Evolutionary conservation across 2,797 vertebrate genomes (phyloP), one percentile per base, ranked within the genome.

Genomic region (Alcedo atthis): DNA sequence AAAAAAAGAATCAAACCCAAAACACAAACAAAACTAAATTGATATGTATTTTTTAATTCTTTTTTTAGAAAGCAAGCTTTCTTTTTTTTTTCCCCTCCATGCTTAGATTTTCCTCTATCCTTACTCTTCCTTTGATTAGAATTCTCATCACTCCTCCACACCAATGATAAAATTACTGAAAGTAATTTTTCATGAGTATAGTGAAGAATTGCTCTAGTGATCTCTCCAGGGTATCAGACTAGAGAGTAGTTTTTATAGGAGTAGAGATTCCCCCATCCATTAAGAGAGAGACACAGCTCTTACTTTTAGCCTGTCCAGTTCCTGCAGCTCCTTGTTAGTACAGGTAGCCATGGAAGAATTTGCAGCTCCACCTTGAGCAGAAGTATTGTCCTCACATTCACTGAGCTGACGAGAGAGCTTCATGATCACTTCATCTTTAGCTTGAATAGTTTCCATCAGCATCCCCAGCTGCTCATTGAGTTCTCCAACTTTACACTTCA

Each of bases 371-470:
- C 84, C 54, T 5, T 89, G 95, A 16, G 85, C 80, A 10, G 94
- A 85, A 61, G 17, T 32, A 30, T 62, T 69, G 66, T 94, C 95
- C 63, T 97, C 96, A n/a, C 97, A 96, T 42, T 97, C 96, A 0
- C 98, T 98, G 3, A 98, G 98, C 26, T 98, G 92, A 93, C 97
- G 98, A 9, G 99, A 99, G 53, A 99, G 97, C 92, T 99, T 99
- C 70, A 99, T 98, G 95, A 99, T 99, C 89, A 99, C 98, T 87
- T 99, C 98, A 19, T 99, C 99, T 96, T 99, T 99, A 89, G 99
- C 99, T 91, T 99, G 98, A 93, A 99, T 99, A 63, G 99, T 99
- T 97, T 99, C 99, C 98, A 99, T 98, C 82, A 99, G 92, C 99
- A 99, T 99, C 22, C 98, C 98, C 89, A 99, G 97, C 94, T 96